These are phyloP conservation scores for Gymnobelideus leadbeateri DNA, from an alignment of 2,113 vertebrate species.

Conservation along the genomic window DNA sequence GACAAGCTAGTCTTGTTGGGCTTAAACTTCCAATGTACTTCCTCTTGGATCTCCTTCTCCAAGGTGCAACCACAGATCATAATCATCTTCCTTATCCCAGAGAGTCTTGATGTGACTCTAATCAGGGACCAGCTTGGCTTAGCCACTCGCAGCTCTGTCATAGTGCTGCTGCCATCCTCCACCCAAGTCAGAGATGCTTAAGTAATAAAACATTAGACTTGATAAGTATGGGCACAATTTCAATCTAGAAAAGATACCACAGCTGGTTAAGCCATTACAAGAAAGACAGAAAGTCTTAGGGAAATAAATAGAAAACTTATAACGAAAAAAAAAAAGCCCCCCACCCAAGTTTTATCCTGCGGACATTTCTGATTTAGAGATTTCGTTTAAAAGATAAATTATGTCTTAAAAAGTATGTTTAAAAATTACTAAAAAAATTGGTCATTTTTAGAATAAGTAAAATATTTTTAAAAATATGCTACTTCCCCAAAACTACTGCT, in stretches of 20 bases:
- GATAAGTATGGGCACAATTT: neutral
- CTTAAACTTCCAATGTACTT: neutral
- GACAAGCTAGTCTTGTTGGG: neutral
- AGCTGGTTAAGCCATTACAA: neutral
- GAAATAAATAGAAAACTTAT: neutral
- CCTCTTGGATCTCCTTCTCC: conserved; percentile 93
- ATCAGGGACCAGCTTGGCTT: conserved; percentile 86
- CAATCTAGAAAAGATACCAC: neutral
- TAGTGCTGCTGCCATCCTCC: conserved; percentile 62
- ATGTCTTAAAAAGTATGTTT: neutral
- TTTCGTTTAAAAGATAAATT: neutral
- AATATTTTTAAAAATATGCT: neutral
- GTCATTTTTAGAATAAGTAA: neutral
- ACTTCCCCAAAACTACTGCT: neutral
- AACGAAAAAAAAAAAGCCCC: neutral
- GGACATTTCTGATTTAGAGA: neutral
- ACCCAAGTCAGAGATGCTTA: neutral
- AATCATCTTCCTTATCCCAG: conserved; percentile 91
- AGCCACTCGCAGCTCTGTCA: conserved; percentile 58
- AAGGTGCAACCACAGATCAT: conserved; percentile 81
- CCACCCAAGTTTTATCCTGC: neutral
- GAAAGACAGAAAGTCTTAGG: neutral
- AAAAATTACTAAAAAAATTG: neutral
- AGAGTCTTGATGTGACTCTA: conserved; percentile 95
- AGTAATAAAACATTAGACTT: neutral